A percentile compares a stretch with the other conserved stretches of the same genome.
phyloP scores from a whole-genome alignment of 2,888 invertebrate species.

The Cataglyphis cursor region DNA sequence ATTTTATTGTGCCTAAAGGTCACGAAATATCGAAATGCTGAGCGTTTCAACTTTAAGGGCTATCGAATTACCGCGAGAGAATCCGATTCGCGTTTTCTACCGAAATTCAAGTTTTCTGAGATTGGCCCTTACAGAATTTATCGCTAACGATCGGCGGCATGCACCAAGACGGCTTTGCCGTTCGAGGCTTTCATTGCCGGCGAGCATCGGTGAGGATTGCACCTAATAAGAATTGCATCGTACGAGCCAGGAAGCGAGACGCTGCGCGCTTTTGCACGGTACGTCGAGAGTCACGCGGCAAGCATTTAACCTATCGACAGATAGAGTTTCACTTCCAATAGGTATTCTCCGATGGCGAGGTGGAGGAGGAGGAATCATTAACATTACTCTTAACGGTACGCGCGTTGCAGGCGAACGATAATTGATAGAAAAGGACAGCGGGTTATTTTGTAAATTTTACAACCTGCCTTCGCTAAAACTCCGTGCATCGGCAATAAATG shows the following conservation, averaged over 20 bases:
- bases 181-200: conserved; percentile 61
- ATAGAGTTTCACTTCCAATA: conserved; percentile 73
- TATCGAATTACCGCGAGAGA: conserved; percentile 29
- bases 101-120: conserved; percentile 44
- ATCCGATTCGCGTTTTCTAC: conserved; percentile 26
- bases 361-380: conserved; percentile 48
- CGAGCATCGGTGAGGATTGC: conserved; percentile 62
- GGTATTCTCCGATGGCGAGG: conserved; percentile 21
- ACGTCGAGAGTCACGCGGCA: conserved; percentile 55
- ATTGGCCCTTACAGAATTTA: conserved; percentile 57
- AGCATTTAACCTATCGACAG: conserved; percentile 76
- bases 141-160: conserved; percentile 45
- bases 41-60: conserved; percentile 19
- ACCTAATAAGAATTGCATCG: conserved; percentile 75
- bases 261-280: conserved; percentile 53
- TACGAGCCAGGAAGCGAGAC: conserved; percentile 73
- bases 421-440: conserved; percentile 36
- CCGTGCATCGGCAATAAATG: conserved; percentile 8
- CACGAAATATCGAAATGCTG: conserved; percentile 7
- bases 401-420: conserved; percentile 45
- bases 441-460: conserved; percentile 34
- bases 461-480: conserved; percentile 22
- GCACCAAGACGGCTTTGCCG: conserved; percentile 3
- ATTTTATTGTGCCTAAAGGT: neutral
- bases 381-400: conserved; percentile 68